Conservation (phyloP, 2,888 invertebrate species). For the Cosmia pyralina region DNA sequence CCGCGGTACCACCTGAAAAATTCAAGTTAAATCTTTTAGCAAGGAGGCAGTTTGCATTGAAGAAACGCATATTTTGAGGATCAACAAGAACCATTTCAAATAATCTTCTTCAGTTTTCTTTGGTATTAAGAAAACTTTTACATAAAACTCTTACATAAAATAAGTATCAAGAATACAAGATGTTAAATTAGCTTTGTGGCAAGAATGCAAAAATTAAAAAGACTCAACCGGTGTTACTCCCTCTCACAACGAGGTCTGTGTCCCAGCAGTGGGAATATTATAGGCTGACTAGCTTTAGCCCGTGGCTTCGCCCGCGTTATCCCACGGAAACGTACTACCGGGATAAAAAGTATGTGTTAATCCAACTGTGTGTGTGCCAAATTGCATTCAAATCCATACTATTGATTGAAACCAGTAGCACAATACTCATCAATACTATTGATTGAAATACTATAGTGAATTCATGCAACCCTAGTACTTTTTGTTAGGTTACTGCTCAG, state of each 20-base stretch:
- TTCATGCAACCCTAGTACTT: no score
- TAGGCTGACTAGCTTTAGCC: no score
- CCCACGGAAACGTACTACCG: no score
- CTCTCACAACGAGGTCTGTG: neutral
- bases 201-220: neutral
- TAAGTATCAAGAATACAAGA: neutral
- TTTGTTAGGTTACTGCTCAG: no score
- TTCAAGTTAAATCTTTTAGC: neutral
- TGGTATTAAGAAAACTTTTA: neutral
- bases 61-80: neutral
- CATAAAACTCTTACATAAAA: neutral
- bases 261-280: neutral
- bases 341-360: no score
- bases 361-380: no score
- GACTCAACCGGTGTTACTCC: neutral
- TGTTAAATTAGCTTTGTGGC: neutral
- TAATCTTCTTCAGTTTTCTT: neutral
- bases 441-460: no score
- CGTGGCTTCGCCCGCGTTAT: no score
- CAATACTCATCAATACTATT: no score
- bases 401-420: no score
- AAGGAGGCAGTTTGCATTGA: neutral
- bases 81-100: neutral
- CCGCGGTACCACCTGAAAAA: slow-evolving; percentile 74
- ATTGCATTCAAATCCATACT: no score